Evolutionary conservation across 1,140 invertebrate species (phyloP).

Genomic region (Camponotus vicinus): DNA sequence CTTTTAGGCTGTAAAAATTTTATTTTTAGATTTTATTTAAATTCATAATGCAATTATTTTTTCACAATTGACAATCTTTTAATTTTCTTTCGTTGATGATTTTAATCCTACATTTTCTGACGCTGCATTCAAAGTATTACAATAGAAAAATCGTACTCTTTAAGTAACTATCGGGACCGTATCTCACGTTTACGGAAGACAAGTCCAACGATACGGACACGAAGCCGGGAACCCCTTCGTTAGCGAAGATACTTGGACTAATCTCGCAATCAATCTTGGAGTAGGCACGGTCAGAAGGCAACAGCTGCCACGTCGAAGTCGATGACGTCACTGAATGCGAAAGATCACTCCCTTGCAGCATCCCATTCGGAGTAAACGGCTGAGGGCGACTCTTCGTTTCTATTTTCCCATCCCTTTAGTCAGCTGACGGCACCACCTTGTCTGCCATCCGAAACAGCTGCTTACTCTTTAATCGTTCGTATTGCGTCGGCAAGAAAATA

Average conservation of each 20-base stretch:
- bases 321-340: conserved; percentile 69
- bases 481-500: conserved; percentile 7
- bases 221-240: conserved; percentile 62
- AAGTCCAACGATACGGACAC: conserved; percentile 44
- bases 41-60: neutral
- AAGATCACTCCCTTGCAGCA: conserved; percentile 75
- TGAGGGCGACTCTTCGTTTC: conserved; percentile 25
- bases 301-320: conserved; percentile 69
- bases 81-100: neutral
- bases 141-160: neutral
- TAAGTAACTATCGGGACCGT: neutral
- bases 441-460: conserved; percentile 63
- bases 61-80: too few species aligned
- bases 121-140: neutral
- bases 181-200: conserved; percentile 9
- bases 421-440: conserved; percentile 58
- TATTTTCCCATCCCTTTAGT: conserved; percentile 72
- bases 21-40: neutral
- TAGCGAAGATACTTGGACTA: conserved; percentile 67
- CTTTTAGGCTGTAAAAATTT: too few species aligned
- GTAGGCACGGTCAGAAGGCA: conserved; percentile 65
- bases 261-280: conserved; percentile 76
- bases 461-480: conserved; percentile 64
- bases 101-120: neutral
- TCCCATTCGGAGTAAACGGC: conserved; percentile 70